Base-by-base conservation (phyloP, 2,888 invertebrate genomes). In the Eueremaeus valkanovi region DNA sequence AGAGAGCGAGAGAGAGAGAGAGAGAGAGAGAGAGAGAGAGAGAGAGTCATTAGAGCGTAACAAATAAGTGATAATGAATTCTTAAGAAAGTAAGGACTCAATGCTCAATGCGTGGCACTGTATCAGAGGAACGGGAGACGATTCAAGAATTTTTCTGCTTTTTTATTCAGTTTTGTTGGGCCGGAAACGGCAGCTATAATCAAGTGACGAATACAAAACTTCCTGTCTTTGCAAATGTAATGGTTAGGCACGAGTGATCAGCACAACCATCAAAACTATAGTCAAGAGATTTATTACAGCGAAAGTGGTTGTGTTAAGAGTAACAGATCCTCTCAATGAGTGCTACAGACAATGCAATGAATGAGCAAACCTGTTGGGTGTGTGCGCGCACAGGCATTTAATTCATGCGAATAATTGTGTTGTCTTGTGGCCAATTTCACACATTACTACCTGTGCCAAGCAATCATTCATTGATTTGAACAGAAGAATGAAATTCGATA, bases 381-480 rank as follows among this genome's bases (percentile, higher is more conserved):
- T 70, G 70, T 27, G 70, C 40, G 70, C 40, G 45, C 70, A 45
- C 70, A 45, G 70, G 70, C 45, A 5, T 45, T 70, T 70, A 70
- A 70, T 70, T 70, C 70, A 70, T 27, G 45, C 70, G 70, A 45
- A 27, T 70, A 70, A 70, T 70, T 70, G 70, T 27, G 42, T 45
- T 70, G 70, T 70, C 70, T 70, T 70, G 70, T 70, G 70, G 42
- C 70, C 70, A 70, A 70, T 70, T 70, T 70, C 70, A 70, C 70
- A 70, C 70, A 70, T 70, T 40, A 40, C 68, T 68, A 45, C 36
- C 42, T 24, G 27, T 11, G 63, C 31, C 33, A 27, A 70, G 36
- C 63, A 66, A 33, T 66, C 63, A 66, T 24, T 66, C 63, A 66
- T 9, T 66, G 36, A 36, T 66, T n/a, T 66, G 9, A 21, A 36